These are phyloP conservation scores for Carposina sasakii DNA, from an alignment of 1,140 invertebrate genomes.

Conservation along the genomic window DNA sequence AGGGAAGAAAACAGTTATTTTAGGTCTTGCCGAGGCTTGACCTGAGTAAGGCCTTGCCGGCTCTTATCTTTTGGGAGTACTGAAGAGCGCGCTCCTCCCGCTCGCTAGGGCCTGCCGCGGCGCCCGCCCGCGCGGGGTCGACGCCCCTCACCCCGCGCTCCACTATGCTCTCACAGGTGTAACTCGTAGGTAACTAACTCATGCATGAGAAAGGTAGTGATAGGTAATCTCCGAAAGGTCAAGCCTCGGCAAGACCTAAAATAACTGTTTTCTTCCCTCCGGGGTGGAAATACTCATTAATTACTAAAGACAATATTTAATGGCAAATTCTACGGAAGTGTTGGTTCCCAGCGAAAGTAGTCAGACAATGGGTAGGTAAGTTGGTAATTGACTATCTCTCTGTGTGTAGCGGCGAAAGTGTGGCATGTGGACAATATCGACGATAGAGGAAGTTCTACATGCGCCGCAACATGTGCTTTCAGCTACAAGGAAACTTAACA, in stretches of 20 bases:
- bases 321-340: conserved; percentile 6
- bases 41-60: conserved; percentile 9
- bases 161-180: neutral
- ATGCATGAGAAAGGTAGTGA: neutral
- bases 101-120: neutral
- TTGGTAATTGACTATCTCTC: conserved; percentile 28
- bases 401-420: conserved; percentile 29
- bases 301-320: neutral
- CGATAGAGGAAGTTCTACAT: too few species aligned
- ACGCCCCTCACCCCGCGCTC: neutral
- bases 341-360: conserved; percentile 30
- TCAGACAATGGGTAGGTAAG: conserved; percentile 34
- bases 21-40: conserved; percentile 8
- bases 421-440: too few species aligned
- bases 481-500: too few species aligned
- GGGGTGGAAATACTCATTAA: too few species aligned
- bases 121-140: neutral
- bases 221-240: conserved; percentile 1
- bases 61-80: neutral
- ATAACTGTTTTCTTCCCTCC: too few species aligned
- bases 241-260: too few species aligned
- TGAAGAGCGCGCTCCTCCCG: neutral
- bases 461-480: too few species aligned
- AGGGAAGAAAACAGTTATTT: conserved; percentile 1
- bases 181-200: neutral